These are phyloP conservation scores for Coilia nasus DNA, from an alignment of 2,797 vertebrate genomes.

Conservation along the genomic window DNA sequence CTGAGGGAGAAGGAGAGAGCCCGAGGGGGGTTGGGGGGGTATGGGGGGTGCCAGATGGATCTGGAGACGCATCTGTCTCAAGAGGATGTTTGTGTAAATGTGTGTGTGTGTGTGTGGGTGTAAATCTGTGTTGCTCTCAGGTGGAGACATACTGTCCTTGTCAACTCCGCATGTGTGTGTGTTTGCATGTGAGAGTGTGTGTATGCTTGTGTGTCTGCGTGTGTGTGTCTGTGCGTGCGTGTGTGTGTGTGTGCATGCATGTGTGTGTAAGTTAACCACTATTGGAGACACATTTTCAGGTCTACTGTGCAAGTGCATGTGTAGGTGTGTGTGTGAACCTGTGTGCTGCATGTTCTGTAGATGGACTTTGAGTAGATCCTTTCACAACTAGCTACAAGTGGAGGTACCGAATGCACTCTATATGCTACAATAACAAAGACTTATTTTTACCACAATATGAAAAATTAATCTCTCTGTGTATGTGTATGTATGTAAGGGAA, in stretches of 20 bases:
- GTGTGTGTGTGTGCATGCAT: too few species aligned
- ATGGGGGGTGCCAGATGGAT: background rate
- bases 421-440: background rate
- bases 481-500: background rate
- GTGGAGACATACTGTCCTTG: background rate
- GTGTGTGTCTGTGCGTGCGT: too few species aligned
- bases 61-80: background rate
- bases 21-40: background rate
- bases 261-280: too few species aligned
- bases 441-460: background rate
- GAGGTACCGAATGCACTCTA: background rate
- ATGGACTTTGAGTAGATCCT: background rate
- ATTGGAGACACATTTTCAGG: too few species aligned
- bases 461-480: background rate
- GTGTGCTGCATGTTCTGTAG: background rate
- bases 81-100: conserved; percentile 2
- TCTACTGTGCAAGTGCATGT: too few species aligned
- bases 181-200: background rate
- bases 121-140: background rate
- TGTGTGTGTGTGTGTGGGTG: background rate
- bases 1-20: background rate
- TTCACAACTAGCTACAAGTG: background rate
- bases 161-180: background rate
- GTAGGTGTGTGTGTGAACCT: too few species aligned
- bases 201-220: background rate